A percentile compares a stretch with the other conserved stretches of the same genome.
These are phyloP conservation scores for Panthera leo DNA, from an alignment of 2,113 vertebrate genomes.

Conservation along the genomic window DNA sequence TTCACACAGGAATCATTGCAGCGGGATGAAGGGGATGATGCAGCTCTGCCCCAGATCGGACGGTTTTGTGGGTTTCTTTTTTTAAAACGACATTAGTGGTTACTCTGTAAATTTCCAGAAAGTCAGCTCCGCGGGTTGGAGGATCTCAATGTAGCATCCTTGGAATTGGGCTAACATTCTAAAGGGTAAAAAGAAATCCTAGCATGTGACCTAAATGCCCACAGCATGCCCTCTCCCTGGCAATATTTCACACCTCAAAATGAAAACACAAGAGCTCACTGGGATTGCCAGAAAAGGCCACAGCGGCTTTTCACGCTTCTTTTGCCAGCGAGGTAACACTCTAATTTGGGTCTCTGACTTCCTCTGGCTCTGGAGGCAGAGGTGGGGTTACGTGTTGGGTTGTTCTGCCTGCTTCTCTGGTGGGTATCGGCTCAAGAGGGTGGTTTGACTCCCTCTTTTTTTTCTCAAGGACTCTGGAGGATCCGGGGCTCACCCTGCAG, in stretches of 20 bases:
- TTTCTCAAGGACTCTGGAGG: background rate
- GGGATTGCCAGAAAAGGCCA: conserved; percentile 30
- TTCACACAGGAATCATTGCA: background rate
- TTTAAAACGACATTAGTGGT: background rate
- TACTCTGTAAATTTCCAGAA: background rate
- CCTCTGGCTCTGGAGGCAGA: conserved; percentile 30
- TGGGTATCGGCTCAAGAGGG: background rate
- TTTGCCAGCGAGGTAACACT: conserved; percentile 51
- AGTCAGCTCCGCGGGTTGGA: background rate
- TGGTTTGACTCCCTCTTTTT: background rate
- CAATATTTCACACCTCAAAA: conserved; percentile 52
- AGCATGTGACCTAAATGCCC: conserved; percentile 53
- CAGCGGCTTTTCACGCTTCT: conserved; percentile 40
- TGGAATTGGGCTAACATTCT: background rate
- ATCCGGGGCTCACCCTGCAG: background rate
- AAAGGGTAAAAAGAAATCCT: conserved; percentile 60
- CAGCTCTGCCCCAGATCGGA: background rate
- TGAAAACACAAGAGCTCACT: conserved; percentile 41
- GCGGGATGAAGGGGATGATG: background rate
- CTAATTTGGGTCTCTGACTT: conserved; percentile 59
- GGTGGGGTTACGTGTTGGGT: background rate
- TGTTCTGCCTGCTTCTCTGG: background rate
- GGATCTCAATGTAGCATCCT: background rate
- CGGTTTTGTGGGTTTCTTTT: background rate
- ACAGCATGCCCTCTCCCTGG: conserved; percentile 20